These are phyloP conservation scores for Thalassophryne amazonica DNA, from an alignment of 2,797 vertebrate genomes.

Conservation along the genomic window DNA sequence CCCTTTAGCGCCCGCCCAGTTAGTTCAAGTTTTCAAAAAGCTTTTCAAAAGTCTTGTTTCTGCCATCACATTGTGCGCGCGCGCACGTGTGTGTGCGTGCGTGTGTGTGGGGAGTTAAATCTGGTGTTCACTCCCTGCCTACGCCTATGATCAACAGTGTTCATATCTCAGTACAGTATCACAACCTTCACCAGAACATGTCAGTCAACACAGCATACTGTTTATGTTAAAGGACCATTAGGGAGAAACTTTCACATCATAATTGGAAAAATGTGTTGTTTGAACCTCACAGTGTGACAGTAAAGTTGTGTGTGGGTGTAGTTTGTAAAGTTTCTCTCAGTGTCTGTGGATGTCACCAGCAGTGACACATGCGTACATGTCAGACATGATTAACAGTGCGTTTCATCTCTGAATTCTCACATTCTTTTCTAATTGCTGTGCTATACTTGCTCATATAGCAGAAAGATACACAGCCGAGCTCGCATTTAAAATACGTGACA, in stretches of 20 bases:
- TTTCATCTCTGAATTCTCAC: neutral
- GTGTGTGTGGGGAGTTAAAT: too few species aligned
- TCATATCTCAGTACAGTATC: too few species aligned
- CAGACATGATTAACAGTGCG: slow-evolving; percentile 11
- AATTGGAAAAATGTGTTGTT: neutral
- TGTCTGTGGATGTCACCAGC: neutral
- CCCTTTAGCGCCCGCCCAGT: too few species aligned
- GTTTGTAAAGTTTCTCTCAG: slow-evolving; percentile 1
- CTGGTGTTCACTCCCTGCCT: too few species aligned
- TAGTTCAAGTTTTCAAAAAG: too few species aligned
- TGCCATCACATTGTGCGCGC: too few species aligned
- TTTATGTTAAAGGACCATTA: neutral
- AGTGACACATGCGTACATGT: neutral
- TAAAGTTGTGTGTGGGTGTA: neutral
- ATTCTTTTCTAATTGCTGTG: neutral
- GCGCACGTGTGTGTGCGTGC: too few species aligned
- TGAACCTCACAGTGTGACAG: neutral
- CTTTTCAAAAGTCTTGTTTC: too few species aligned
- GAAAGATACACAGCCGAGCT: neutral
- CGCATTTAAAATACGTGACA: neutral
- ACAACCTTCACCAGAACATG: neutral
- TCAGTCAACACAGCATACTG: neutral
- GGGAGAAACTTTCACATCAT: neutral
- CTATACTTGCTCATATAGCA: neutral
- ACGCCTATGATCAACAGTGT: too few species aligned